Evolutionary conservation across 2,888 invertebrate genomes (phyloP).

Genomic region (Epicampocera succincta): DNA sequence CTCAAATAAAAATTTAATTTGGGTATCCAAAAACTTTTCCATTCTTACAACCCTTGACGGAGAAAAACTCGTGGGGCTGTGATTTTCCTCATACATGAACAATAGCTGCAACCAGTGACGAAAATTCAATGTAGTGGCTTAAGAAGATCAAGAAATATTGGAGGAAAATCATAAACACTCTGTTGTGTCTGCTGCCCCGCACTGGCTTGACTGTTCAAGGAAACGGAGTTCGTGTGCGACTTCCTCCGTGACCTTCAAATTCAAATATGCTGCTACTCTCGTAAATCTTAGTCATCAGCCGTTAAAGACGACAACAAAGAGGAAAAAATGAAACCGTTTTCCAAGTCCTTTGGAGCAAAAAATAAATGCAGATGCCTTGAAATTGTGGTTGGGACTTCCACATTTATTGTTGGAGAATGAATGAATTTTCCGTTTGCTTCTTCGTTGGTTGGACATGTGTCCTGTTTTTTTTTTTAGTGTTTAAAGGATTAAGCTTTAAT

Average conservation of each 20-base stretch:
- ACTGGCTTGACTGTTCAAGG: background rate
- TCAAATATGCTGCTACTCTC: slow-evolving; percentile 52
- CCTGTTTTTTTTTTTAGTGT: slow-evolving; percentile 10
- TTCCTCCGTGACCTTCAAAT: background rate
- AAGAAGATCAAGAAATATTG: slow-evolving; percentile 15
- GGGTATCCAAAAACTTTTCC: background rate
- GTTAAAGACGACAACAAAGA: background rate
- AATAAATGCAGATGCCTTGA: background rate
- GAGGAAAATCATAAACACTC: slow-evolving; percentile 40
- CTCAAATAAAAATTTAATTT: slow-evolving; percentile 23
- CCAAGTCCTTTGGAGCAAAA: slow-evolving; percentile 10
- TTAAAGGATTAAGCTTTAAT: background rate
- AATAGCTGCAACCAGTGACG: background rate
- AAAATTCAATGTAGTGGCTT: background rate
- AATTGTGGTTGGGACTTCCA: slow-evolving; percentile 11
- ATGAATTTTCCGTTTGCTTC: background rate
- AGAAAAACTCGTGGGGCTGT: background rate
- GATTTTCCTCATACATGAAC: background rate
- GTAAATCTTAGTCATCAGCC: slow-evolving; percentile 40
- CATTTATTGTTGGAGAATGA: background rate
- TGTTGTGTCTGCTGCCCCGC: too few species aligned
- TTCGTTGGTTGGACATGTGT: slow-evolving; percentile 23
- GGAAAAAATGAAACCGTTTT: slow-evolving; percentile 43
- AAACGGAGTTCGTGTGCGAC: slow-evolving; percentile 2
- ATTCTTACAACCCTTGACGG: slow-evolving; percentile 10